Evolutionary conservation across 2,888 invertebrate species (phyloP), one percentile per base, ranked within the genome.

Genomic region (Rhingia campestris): DNA sequence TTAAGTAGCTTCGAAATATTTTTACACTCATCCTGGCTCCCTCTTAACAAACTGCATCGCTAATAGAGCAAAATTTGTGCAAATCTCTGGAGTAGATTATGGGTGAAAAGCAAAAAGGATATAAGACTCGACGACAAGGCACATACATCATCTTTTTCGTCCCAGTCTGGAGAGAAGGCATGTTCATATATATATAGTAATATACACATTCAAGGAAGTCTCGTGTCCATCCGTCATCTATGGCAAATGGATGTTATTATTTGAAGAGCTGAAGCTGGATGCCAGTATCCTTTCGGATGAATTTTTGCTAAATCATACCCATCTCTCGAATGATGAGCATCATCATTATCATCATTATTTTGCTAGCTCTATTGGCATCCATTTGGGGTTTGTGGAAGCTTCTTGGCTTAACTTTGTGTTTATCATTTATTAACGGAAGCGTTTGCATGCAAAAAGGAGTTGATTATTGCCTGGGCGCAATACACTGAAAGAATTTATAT

Each of bases 241-340:
- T 77, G 73, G 81, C 81, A 82, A 82, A 82, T 82, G 81, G 77
- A 73, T 77, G 81, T 56, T 80, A 54, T 80, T 79, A 72, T 70
- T 72, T 72, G 59, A 70, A 58, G 64, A 37, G 35, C 30, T 9
- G 43, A 53, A 58, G 10, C 67, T 41, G 45, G 69, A 10, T 41
- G 0, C 45, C 4, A 12, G 30, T 49, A 80, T 80, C 67, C 64
- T 79, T 77, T 67, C 47, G 51, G 32, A 6, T 51, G 14, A 39
- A 22, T 53, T 74, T 81, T 64, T 79, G 82, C 82, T 53, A 74
- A 74, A 79, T 84, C 82, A 84, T 79, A 37, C 74, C 74, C 74
- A 69, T 79, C 69, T 74, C 53, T 69, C 41, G 59, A 64, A 53
- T 69, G 82, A 84, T 79, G 82, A 84, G 79, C 56, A 69, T 69